These are phyloP conservation scores for Eupithecia tripunctaria DNA, from an alignment of 2,888 invertebrate genomes.

Conservation along the genomic window DNA sequence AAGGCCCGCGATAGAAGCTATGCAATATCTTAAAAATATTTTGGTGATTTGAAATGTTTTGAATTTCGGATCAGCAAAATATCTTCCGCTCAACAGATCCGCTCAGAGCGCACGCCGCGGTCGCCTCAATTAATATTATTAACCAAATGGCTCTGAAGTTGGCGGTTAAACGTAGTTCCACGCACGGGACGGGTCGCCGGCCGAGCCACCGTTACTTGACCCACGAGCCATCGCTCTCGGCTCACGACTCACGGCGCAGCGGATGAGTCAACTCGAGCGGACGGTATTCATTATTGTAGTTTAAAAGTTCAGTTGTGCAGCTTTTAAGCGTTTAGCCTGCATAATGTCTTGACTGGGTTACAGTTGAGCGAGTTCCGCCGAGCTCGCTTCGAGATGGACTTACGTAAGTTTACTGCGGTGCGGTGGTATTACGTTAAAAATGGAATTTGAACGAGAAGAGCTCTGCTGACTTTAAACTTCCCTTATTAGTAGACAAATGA, in stretches of 20 bases:
- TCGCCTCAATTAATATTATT: constrained; percentile 13
- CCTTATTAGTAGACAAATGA: too few relatives aligned
- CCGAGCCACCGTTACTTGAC: neutral
- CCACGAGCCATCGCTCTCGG: neutral
- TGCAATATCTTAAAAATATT: too few relatives aligned
- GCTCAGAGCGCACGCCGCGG: neutral
- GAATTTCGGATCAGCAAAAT: neutral
- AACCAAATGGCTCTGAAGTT: constrained; percentile 21
- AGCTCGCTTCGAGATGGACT: neutral
- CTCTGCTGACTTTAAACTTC: too few relatives aligned
- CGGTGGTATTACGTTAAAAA: neutral
- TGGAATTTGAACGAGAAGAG: neutral
- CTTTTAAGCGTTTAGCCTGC: neutral
- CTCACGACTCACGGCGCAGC: neutral
- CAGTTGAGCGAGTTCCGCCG: neutral
- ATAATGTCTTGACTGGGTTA: too few relatives aligned
- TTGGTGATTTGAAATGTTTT: too few relatives aligned
- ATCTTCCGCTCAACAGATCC: neutral
- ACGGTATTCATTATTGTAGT: neutral
- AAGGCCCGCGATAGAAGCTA: too few relatives aligned
- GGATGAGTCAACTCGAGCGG: neutral
- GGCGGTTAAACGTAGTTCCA: constrained; percentile 13
- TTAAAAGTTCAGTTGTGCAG: neutral
- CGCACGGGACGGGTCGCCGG: neutral
- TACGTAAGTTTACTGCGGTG: neutral